Conservation (phyloP, 1,140 invertebrate genomes). For the Ceratina japonica region DNA sequence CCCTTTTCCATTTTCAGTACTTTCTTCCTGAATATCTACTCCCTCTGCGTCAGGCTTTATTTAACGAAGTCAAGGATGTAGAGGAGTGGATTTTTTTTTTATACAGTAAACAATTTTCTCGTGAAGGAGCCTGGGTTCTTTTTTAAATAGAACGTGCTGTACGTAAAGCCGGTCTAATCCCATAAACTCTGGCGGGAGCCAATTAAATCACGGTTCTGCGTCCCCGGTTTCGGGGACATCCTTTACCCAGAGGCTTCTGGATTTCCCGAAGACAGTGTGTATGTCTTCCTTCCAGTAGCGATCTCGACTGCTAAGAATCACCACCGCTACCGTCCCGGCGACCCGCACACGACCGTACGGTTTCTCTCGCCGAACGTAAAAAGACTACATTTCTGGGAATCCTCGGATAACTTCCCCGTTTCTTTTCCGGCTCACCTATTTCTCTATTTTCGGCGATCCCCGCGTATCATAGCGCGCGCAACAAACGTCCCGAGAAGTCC, state of each 20-base stretch:
- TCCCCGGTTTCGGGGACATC: slow-evolving; percentile 7
- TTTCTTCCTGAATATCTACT: neutral
- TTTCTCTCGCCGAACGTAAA: slow-evolving; percentile 10
- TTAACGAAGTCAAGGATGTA: no score
- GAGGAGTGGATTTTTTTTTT: no score
- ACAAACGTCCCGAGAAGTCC: neutral
- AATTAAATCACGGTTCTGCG: slow-evolving; percentile 19
- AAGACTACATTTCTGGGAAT: slow-evolving; percentile 48
- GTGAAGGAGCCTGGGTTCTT: no score
- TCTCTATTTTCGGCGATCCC: slow-evolving; percentile 24
- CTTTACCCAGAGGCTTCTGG: neutral
- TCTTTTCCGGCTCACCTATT: slow-evolving; percentile 25
- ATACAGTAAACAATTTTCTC: neutral
- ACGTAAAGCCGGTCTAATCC: neutral
- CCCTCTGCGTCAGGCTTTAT: no score
- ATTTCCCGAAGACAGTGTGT: neutral
- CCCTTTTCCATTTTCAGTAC: neutral
- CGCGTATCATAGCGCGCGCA: slow-evolving; percentile 13
- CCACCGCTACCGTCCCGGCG: neutral
- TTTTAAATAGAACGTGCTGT: no score
- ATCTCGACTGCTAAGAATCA: neutral
- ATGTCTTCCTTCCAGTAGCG: neutral
- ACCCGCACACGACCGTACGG: neutral
- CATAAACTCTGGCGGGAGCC: neutral
- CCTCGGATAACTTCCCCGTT: slow-evolving; percentile 49